Conservation (phyloP, 2,113 vertebrate species). For the Microcebus tavaratra region DNA sequence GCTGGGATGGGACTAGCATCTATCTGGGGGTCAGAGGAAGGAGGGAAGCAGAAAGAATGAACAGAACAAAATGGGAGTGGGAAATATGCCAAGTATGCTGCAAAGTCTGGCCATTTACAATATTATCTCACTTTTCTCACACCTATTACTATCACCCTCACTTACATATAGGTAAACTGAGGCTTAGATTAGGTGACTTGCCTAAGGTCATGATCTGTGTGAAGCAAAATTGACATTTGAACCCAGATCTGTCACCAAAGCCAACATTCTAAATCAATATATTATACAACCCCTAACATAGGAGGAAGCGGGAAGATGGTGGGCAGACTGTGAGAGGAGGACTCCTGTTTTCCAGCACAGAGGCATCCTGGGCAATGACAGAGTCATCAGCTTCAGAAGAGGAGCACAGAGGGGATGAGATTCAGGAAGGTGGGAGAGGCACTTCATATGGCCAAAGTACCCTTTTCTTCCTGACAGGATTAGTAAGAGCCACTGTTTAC, state of each 20-base stretch:
- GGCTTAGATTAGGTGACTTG: background rate
- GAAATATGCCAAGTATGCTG: background rate
- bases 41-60: background rate
- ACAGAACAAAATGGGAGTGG: background rate
- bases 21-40: background rate
- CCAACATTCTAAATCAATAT: background rate
- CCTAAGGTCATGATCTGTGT: background rate
- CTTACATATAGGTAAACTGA: background rate
- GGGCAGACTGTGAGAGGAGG: background rate
- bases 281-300: background rate
- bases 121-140: background rate
- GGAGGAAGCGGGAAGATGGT: background rate
- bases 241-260: background rate
- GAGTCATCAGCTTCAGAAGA: background rate
- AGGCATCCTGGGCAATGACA: background rate
- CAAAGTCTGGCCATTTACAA: background rate
- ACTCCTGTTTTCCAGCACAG: background rate
- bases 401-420: background rate
- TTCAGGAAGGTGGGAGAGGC: background rate
- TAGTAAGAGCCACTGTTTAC: background rate
- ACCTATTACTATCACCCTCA: background rate
- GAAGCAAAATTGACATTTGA: background rate
- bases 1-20: background rate
- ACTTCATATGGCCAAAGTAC: background rate
- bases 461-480: background rate